Base-by-base conservation (phyloP, 2,888 invertebrate species). In the Graphium colonna region DNA sequence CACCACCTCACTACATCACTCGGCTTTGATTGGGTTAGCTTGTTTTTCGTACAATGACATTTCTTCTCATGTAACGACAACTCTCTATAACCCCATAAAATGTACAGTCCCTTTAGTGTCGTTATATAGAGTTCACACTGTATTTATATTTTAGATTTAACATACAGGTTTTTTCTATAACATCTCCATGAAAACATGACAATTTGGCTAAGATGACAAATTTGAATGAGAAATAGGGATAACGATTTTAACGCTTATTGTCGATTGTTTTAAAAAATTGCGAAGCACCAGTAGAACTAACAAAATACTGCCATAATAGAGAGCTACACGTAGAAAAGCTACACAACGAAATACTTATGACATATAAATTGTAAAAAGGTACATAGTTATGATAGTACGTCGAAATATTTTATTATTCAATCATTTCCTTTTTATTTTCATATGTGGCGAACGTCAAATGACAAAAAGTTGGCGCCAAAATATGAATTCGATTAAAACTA, bases 311-410 rank as follows among this genome's bases (percentile, higher is more conserved):
- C 15, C 45, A 54, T 47, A 47, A 18, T 52, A 50, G 43, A 42
- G 53, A 50, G 48, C 43, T 45, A 42, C 48, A 26, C 45, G 61
- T 64, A 64, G 51, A 61, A 64, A 64, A 62, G 60, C 60, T 63
- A 58, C 36, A 31, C 36, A 51, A 36, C 36, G 36, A 45, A 48
- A 45, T 52, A 49, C n/a, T n/a, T 55, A 48, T 5, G 21, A 21
- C 31, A 33, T 48, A 56, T 47, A 51, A 26, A 49, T 48, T 43
- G 18, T 46, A 18, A 36, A 46, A 26, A 47, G 42, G 12, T 52
- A 53, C 53, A 55, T 54, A 56, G 33, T 55, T 56, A 40, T 51
- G 44, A 56, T 52, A 52, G 52, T 56, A 52, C 10, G 13, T 9
- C n/a, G 8, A 15, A n/a, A n/a, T 36, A 13, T n/a, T n/a, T n/a